A percentile compares a stretch with the other conserved stretches of the same genome.
These are phyloP conservation scores for Dryadula phaetusa DNA, from an alignment of 2,888 invertebrate genomes.

Conservation along the genomic window DNA sequence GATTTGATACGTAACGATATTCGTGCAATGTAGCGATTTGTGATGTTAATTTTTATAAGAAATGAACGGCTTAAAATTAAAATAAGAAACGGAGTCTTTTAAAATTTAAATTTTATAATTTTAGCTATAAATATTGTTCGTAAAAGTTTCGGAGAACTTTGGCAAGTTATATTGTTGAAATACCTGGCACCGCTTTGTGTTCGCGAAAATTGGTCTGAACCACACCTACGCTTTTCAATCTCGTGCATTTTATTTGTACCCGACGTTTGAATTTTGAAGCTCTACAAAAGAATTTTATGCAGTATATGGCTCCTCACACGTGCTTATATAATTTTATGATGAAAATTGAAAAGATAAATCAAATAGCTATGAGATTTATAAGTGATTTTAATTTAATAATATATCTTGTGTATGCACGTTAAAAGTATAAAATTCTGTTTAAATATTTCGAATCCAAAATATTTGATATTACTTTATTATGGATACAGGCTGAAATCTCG, in stretches of 20 bases:
- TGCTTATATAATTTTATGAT: neutral
- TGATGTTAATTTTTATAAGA: too few relatives aligned
- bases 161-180: slow-evolving; percentile 41
- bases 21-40: too few relatives aligned
- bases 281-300: neutral
- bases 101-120: slow-evolving; percentile 1
- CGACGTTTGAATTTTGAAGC: slow-evolving; percentile 19
- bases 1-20: too few relatives aligned
- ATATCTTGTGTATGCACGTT: too few relatives aligned
- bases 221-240: slow-evolving; percentile 43
- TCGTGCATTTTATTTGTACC: slow-evolving; percentile 28
- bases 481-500: neutral
- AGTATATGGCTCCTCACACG: neutral
- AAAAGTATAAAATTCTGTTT: too few relatives aligned
- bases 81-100: neutral
- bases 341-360: neutral
- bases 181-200: slow-evolving; percentile 67
- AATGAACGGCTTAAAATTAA: neutral
- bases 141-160: slow-evolving; percentile 5
- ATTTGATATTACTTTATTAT: neutral
- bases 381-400: too few relatives aligned
- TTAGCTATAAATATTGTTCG: neutral
- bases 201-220: slow-evolving; percentile 67
- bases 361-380: neutral
- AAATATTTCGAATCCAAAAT: neutral